Base-by-base conservation (phyloP, 1,140 invertebrate species). In the Mizuhopecten yessoensis region DNA sequence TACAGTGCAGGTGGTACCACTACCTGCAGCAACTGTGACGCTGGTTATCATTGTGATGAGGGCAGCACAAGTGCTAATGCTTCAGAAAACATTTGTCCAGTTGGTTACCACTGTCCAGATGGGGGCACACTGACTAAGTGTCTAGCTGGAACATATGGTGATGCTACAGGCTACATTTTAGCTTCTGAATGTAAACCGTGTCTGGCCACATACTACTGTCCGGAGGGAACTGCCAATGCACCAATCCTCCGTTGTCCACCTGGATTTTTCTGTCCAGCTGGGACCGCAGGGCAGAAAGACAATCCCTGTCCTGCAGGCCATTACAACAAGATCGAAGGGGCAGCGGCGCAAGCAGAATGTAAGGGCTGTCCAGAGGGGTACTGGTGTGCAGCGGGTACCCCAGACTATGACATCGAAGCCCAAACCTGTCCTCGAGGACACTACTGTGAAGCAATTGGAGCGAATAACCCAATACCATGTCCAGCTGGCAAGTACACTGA, bases 401-500 rank as follows among this genome's bases (percentile, higher is more conserved):
- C 91, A 49, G 93, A 95, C 75, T 95, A 94, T 0, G 88, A 93
- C 34, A 93, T 92, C 86, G 94, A 95, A 91, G 93, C 86, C 15
- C 95, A 93, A 86, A 94, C 94, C 23, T 96, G 95, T 91, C 95
- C 95, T 10, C 91, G 92, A 86, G 95, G 95, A 0, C 49, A 87
- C 39, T 96, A 95, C 91, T 96, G 95, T 87, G 94, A 94, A 13
- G 87, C 87, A 1, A 90, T 90, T 0, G 92, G 89, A 87, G 93
- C 91, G 0, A 45, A 89, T 36, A 89, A 90, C 20, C 93, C 95
- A 0, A 94, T 93, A n/a, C 57, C 93, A 13, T 96, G 96, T 89
- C 93, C 94, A 20, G 94, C 91, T 34, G 96, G 96, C 10, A 94
- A 89, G 86, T 96, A 96, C 93, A 96, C 96, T 20, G 96, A 96